Evolutionary conservation across 2,888 invertebrate species (phyloP), one percentile per base, ranked within the genome.

Genomic region (Brachypterus glaber): DNA sequence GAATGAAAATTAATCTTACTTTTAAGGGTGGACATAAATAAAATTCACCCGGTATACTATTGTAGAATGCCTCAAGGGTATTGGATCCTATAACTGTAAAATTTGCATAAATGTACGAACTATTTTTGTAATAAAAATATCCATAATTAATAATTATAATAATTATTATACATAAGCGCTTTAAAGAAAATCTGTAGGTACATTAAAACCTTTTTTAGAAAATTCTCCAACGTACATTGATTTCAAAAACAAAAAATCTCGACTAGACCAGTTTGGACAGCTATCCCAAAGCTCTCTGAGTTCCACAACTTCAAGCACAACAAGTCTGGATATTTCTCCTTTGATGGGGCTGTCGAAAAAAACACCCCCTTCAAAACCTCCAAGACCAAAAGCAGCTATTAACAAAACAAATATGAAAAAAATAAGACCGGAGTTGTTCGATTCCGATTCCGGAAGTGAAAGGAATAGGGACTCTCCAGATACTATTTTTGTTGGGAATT

Each of bases 181-280:
- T n/a, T n/a, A n/a, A n/a, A n/a, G n/a, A n/a, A n/a, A n/a, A n/a
- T n/a, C n/a, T n/a, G n/a, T n/a, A n/a, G n/a, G n/a, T n/a, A n/a
- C n/a, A n/a, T n/a, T n/a, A n/a, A n/a, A n/a, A n/a, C n/a, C n/a
- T n/a, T n/a, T n/a, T 68, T 40, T 66, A 59, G 62, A 42, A 27
- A 47, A 55, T 37, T 61, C 63, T 0, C 60, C 64, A 3, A 64
- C 64, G n/a, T 60, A 66, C 42, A 58, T 65, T 29, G 57, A 64
- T 46, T 62, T 60, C 40, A 52, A 54, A 37, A 48, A 57, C 14
- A 55, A 58, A 32, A 50, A 54, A 5, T 53, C 55, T 3, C 55
- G 54, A 27, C 50, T 54, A 44, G 54, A 58, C 4, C 41, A 27
- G 12, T 4, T 27, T 4, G 27, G 12, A 9, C 44, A 45, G 26